phyloP scores from a whole-genome alignment of 2,797 vertebrate genomes.

The Petrocephalus sullivani region DNA sequence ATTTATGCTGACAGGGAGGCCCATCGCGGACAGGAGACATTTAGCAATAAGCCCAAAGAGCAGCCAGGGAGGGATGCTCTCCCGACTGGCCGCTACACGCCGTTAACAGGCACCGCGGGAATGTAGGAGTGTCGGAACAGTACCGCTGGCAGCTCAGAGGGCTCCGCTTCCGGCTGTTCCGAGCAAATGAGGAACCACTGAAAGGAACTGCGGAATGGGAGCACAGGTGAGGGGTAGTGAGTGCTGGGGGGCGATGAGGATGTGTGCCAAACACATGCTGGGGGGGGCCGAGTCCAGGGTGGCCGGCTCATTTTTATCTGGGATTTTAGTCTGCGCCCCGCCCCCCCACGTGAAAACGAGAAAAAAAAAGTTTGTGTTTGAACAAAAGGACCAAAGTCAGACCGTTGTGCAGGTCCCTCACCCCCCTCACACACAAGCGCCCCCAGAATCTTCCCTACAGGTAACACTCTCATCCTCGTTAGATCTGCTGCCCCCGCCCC shows the following conservation, averaged over 20 bases:
- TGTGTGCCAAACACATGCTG: neutral
- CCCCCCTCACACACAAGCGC: neutral
- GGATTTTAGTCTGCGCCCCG: neutral
- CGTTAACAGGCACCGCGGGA: neutral
- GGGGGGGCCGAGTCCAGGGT: neutral
- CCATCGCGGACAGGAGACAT: neutral
- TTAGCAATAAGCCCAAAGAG: neutral
- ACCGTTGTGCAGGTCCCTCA: neutral
- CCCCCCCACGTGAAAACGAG: neutral
- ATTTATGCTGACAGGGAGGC: neutral
- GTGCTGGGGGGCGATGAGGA: neutral
- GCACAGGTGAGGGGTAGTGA: constrained; percentile 5
- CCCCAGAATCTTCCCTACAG: neutral
- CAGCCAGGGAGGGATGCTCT: neutral
- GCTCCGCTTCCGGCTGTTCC: neutral
- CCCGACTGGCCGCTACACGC: neutral
- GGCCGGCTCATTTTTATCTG: neutral
- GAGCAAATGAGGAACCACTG: neutral
- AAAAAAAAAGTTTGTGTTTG: neutral
- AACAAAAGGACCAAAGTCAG: neutral
- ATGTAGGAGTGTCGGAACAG: neutral
- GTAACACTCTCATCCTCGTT: neutral
- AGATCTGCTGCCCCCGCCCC: constrained; percentile 13
- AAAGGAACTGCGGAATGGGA: neutral
- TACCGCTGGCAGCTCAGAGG: neutral